These are phyloP conservation scores for Sarcoramphus papa DNA, from an alignment of 2,797 vertebrate genomes.

Conservation along the genomic window DNA sequence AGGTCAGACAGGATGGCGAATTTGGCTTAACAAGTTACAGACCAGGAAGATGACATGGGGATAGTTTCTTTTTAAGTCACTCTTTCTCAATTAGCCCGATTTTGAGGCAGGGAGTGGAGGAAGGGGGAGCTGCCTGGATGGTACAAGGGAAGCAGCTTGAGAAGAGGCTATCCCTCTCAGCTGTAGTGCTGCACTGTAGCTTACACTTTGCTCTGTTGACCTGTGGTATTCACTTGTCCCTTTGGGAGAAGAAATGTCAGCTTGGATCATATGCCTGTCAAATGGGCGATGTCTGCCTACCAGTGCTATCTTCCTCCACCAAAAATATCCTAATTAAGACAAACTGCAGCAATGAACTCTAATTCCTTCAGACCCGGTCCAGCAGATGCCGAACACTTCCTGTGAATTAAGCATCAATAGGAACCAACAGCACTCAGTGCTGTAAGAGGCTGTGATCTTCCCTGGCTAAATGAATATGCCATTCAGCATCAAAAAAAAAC, in stretches of 20 bases:
- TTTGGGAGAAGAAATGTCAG: not conserved
- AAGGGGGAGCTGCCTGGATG: not conserved
- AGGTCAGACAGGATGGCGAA: slow-evolving; percentile 13
- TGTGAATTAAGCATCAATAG: not conserved
- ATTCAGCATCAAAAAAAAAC: not conserved
- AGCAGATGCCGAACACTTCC: not conserved
- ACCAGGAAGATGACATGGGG: not conserved
- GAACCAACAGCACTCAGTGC: not conserved
- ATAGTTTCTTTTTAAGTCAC: not conserved
- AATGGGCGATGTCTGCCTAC: not conserved
- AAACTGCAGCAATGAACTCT: not conserved
- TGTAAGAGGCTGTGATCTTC: not conserved
- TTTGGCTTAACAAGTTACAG: slow-evolving; percentile 15
- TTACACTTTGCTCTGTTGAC: not conserved
- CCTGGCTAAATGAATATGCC: not conserved
- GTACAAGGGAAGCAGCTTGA: not conserved
- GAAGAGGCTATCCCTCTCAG: not conserved
- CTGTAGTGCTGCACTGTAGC: not conserved
- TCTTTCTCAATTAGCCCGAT: not conserved
- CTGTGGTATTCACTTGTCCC: not conserved
- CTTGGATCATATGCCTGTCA: not conserved
- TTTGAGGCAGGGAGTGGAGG: not conserved
- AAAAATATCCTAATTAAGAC: not conserved
- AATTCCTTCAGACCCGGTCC: not conserved
- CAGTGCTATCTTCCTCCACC: not conserved